Conservation (phyloP, 2,113 vertebrate species). For the Labeo rohita region DNA sequence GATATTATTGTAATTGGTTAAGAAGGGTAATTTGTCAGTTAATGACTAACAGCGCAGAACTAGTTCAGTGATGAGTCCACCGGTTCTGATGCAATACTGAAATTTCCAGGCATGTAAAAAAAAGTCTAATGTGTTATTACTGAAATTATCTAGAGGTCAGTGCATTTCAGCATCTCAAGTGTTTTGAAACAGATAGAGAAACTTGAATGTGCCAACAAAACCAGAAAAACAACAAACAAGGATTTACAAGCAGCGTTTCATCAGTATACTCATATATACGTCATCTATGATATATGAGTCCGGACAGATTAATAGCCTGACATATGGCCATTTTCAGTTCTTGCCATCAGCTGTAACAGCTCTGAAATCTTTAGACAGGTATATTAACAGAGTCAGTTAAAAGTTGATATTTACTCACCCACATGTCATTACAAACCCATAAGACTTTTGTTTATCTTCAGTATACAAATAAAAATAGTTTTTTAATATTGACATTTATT, state of each 20-base stretch:
- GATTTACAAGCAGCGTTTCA: not conserved
- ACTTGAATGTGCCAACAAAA: not conserved
- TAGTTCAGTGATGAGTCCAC: not conserved
- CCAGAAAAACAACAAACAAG: not conserved
- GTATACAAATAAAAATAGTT: no score
- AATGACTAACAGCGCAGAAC: not conserved
- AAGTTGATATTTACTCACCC: no score
- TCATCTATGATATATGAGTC: not conserved
- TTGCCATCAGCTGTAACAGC: no score
- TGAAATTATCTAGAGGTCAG: not conserved
- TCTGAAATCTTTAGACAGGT: no score
- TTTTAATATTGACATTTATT: no score
- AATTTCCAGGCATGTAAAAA: not conserved
- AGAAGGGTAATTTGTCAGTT: not conserved
- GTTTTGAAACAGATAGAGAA: not conserved
- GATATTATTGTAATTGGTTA: not conserved
- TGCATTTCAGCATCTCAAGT: not conserved
- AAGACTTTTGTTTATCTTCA: no score
- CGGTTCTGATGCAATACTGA: not conserved
- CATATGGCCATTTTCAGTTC: not conserved
- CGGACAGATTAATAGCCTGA: not conserved
- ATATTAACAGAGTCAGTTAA: not conserved
- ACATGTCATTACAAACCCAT: no score
- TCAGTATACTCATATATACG: not conserved
- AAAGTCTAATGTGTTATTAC: not conserved